Evolutionary conservation across 2,888 invertebrate species (phyloP).

Genomic region (Anarsia innoxiella): DNA sequence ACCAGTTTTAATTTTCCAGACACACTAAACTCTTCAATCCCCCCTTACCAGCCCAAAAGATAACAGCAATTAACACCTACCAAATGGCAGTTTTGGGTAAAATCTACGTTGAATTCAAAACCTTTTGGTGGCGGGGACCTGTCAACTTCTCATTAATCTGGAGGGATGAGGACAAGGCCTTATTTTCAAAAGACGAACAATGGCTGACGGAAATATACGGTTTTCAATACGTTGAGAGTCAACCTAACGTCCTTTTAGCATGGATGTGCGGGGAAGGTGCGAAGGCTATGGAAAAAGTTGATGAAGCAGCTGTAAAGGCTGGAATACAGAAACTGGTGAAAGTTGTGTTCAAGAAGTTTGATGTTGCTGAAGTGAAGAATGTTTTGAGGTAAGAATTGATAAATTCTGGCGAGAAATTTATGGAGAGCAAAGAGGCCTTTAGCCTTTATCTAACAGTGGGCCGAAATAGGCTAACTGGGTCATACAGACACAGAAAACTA

Average conservation of each 20-base stretch:
- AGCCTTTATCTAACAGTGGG: too few species aligned
- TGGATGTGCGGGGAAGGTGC: conserved; percentile 81
- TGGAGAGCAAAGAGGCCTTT: too few species aligned
- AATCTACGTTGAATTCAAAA: conserved; percentile 80
- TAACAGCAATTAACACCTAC: conserved; percentile 75
- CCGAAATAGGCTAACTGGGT: too few species aligned
- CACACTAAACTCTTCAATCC: conserved; percentile 76
- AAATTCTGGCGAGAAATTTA: too few species aligned
- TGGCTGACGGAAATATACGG: conserved; percentile 79
- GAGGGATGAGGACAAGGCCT: conserved; percentile 66
- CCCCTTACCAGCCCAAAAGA: conserved; percentile 69
- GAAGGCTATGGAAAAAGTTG: conserved; percentile 73
- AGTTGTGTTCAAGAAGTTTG: conserved; percentile 59
- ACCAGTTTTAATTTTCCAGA: conserved; percentile 28
- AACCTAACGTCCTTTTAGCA: conserved; percentile 76
- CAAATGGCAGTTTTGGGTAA: conserved; percentile 80
- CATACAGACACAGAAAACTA: too few species aligned
- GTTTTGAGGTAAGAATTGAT: conserved; percentile 62
- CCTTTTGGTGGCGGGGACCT: conserved; percentile 77
- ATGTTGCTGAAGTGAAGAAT: conserved; percentile 69
- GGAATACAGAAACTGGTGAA: conserved; percentile 73
- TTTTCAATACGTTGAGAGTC: conserved; percentile 75
- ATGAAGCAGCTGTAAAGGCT: conserved; percentile 64
- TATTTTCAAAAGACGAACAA: conserved; percentile 53
- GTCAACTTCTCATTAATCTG: conserved; percentile 72